These are phyloP conservation scores for Pygocentrus nattereri DNA, from an alignment of 2,797 vertebrate species.

Conservation along the genomic window DNA sequence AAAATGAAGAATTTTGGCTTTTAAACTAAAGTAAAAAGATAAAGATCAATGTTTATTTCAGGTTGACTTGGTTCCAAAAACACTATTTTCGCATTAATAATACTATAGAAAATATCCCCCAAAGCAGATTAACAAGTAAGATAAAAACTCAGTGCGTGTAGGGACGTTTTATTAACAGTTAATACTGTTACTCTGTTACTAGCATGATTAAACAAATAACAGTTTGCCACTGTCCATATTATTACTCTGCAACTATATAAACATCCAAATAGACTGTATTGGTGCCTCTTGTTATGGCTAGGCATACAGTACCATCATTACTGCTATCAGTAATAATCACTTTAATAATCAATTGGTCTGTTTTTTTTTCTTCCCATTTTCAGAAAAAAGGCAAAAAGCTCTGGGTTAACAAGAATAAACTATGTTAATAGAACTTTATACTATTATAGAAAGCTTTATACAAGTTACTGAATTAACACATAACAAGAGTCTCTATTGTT, in stretches of 20 bases:
- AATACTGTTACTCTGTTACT: no score
- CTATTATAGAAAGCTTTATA: not conserved
- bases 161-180: no score
- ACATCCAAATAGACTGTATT: not conserved
- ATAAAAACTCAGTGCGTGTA: no score
- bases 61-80: no score
- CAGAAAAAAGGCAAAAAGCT: not conserved
- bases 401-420: not conserved
- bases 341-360: not conserved
- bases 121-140: no score
- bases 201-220: no score
- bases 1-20: no score
- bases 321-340: not conserved
- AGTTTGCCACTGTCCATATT: not conserved
- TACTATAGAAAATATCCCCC: no score
- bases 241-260: not conserved
- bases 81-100: not conserved
- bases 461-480: not conserved
- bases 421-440: conserved; percentile 4
- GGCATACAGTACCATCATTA: not conserved
- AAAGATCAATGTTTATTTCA: no score
- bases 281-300: not conserved
- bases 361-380: no score
- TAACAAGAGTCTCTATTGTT: not conserved
- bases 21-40: no score